Evolutionary conservation across 2,888 invertebrate species (phyloP), one percentile per base, ranked within the genome.

Genomic region (Muscina levida): DNA sequence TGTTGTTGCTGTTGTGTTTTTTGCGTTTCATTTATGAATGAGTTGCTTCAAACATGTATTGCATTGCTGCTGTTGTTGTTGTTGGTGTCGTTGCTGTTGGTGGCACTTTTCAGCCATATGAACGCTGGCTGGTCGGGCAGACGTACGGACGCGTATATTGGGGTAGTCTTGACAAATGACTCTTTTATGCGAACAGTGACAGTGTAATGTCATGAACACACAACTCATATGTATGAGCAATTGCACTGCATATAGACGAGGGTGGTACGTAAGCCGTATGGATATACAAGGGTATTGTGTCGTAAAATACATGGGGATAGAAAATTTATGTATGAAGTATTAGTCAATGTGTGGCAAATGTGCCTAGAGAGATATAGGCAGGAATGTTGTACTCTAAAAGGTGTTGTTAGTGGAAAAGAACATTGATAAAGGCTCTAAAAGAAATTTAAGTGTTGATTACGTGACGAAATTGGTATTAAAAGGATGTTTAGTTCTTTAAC

Each of bases 131-230:
- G 48, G 37, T 53, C 19, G 53, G 17, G 19, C 4, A 1, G 31
- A 31, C 31, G 31, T 3, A 31, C 31, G 31, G 31, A 31, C 31
- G 31, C 11, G 44, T 44, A 65, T 77, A 66, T 80, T 80, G 80
- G 73, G 76, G 73, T 73, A 80, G 76, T 76, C 76, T 70, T 79
- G 79, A 75, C 67, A 79, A 75, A 72, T 79, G 67, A 67, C 37
- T 59, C 46, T 62, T 65, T 66, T 66, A 56, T 31, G 42, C 22
- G 59, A 15, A 1, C 15, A 26, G 39, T 73, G 56, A 66, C 56
- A 72, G 26, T 73, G 56, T 66, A 73, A 66, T 73, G 56, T 73
- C 73, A 73, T 65, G 44, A 73, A 65, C 37, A 62, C 11, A 57
- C n/a, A n/a, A n/a, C n/a, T n/a, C n/a, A n/a, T n/a, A 57, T 26